phyloP scores from a whole-genome alignment of 2,888 invertebrate genomes.

The Didymodactylos carnosus region DNA sequence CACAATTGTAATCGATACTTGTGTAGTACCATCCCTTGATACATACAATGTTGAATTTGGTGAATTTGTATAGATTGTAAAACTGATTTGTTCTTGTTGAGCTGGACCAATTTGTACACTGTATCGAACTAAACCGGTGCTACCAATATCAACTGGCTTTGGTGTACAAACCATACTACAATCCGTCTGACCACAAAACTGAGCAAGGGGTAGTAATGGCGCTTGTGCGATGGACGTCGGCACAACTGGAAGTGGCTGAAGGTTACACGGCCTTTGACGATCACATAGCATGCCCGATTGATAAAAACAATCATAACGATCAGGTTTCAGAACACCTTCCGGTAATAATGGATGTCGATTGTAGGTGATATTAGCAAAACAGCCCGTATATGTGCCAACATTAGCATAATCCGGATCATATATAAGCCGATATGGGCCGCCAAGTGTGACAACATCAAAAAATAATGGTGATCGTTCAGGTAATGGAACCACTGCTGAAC shows the following conservation, averaged over 20 bases:
- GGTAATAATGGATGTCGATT: background rate
- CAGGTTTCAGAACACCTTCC: background rate
- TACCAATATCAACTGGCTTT: background rate
- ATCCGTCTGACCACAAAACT: background rate
- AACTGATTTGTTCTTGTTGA: background rate
- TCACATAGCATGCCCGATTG: background rate
- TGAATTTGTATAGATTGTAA: background rate
- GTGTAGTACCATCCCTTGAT: background rate
- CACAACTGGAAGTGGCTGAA: background rate
- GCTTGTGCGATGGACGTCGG: too few species aligned
- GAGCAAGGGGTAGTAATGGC: too few species aligned
- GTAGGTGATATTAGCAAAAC: background rate
- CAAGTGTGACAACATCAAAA: background rate
- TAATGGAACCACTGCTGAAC: background rate
- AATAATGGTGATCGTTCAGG: background rate
- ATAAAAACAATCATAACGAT: slow-evolving; percentile 1
- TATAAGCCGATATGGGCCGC: background rate
- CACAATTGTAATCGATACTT: background rate
- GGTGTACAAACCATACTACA: background rate
- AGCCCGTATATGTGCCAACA: background rate
- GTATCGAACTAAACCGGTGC: background rate
- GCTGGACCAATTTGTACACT: background rate
- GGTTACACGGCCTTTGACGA: background rate
- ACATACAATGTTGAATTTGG: background rate
- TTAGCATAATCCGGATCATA: background rate